phyloP scores from a whole-genome alignment of 2,797 vertebrate species.

The Pteropus rufus region DNA sequence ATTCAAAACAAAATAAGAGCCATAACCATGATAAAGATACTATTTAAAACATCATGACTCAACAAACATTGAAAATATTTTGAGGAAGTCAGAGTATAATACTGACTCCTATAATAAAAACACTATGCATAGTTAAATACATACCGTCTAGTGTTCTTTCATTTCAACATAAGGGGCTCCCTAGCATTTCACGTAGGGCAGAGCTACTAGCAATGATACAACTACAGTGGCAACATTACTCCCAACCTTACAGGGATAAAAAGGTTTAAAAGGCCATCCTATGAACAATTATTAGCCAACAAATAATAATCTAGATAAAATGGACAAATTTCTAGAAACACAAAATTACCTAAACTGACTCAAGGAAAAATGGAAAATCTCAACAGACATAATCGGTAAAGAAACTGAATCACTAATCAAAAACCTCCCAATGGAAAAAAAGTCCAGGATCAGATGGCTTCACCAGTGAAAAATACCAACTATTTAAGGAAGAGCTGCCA shows the following conservation, averaged over 20 bases:
- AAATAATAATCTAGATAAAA: background rate
- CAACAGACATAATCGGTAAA: background rate
- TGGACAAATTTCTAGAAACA: background rate
- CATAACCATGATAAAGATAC: background rate
- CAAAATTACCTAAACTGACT: background rate
- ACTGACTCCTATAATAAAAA: background rate
- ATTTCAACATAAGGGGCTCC: background rate
- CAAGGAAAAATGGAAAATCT: background rate
- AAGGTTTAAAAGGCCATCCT: background rate
- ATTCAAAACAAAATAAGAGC: background rate
- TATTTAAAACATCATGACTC: background rate
- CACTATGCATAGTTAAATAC: background rate
- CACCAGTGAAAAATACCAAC: background rate
- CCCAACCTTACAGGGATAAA: background rate
- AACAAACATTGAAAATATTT: background rate
- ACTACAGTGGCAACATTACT: background rate
- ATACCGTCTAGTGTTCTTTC: background rate
- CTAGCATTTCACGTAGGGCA: background rate
- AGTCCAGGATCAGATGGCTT: background rate
- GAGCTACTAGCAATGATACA: background rate
- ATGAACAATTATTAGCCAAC: background rate
- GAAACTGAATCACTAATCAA: background rate
- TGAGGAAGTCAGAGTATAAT: background rate
- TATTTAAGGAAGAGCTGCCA: background rate
- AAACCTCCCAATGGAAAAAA: background rate